A percentile compares a stretch with the other conserved stretches of the same genome.
Evolutionary conservation across 2,888 invertebrate species (phyloP).

Genomic region (Muschampia plurimacula): DNA sequence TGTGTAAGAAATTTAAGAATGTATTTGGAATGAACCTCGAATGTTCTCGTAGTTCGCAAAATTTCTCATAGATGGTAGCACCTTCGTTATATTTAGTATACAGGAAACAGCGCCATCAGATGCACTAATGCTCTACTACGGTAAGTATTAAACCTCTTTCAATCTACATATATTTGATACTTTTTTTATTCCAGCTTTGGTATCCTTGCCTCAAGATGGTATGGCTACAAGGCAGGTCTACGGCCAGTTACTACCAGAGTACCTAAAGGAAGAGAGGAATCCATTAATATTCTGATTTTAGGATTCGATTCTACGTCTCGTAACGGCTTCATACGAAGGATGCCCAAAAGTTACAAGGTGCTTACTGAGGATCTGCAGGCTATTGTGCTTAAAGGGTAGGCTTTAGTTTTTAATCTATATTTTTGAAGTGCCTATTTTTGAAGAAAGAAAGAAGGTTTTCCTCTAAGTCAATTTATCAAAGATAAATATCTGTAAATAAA

Average conservation of each 20-base stretch:
- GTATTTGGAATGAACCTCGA: too few species aligned
- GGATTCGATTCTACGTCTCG: slow-evolving; percentile 96
- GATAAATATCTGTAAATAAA: too few species aligned
- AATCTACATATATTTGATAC: not conserved
- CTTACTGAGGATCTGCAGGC: slow-evolving; percentile 87
- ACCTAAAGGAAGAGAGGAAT: slow-evolving; percentile 50
- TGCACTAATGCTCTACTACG: too few species aligned
- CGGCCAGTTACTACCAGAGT: slow-evolving; percentile 47
- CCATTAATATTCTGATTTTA: slow-evolving; percentile 91
- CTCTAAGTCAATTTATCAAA: too few species aligned
- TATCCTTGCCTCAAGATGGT: slow-evolving; percentile 60
- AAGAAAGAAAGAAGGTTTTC: too few species aligned
- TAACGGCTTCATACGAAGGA: slow-evolving; percentile 91
- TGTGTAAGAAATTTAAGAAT: too few species aligned
- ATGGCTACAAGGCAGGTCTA: slow-evolving; percentile 62
- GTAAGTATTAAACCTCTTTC: too few species aligned
- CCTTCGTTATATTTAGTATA: too few species aligned
- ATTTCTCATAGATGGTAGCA: too few species aligned
- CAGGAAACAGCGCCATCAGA: too few species aligned
- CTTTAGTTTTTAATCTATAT: not conserved
- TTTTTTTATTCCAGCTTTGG: slow-evolving; percentile 48
- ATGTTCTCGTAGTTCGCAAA: too few species aligned
- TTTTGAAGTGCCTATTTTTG: not conserved
- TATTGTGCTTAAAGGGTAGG: slow-evolving; percentile 89
- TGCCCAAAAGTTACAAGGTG: slow-evolving; percentile 91